A percentile compares a stretch with the other conserved stretches of the same genome.
Evolutionary conservation across 2,888 invertebrate species (phyloP).

Genomic region (Thereva unica): DNA sequence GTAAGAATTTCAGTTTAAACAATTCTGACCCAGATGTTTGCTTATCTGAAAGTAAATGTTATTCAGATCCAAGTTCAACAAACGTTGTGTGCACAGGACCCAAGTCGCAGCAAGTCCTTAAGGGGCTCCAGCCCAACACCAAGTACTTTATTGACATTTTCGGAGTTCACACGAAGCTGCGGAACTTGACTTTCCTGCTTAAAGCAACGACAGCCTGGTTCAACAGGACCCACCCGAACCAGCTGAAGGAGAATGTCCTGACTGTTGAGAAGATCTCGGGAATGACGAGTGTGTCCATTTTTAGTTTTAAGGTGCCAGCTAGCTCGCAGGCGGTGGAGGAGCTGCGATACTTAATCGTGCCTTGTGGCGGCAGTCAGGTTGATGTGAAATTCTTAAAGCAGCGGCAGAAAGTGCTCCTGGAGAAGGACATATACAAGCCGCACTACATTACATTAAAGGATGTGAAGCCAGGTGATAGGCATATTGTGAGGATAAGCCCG

Average conservation of each 20-base stretch:
- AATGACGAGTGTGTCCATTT: conserved; percentile 61
- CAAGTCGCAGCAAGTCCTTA: conserved; percentile 53
- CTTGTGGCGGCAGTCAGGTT: conserved; percentile 62
- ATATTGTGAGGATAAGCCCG: conserved; percentile 60
- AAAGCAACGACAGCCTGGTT: conserved; percentile 52
- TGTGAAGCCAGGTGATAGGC: conserved; percentile 57
- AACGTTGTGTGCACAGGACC: conserved; percentile 56
- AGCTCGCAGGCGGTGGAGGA: conserved; percentile 20
- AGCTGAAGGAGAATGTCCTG: conserved; percentile 60
- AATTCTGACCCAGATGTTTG: background rate
- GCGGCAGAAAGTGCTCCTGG: conserved; percentile 53
- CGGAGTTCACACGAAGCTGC: conserved; percentile 54
- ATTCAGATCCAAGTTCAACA: conserved; percentile 43
- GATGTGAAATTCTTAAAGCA: conserved; percentile 59
- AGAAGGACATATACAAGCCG: conserved; percentile 59
- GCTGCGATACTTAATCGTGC: conserved; percentile 60
- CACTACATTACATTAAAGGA: conserved; percentile 57
- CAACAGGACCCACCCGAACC: conserved; percentile 54
- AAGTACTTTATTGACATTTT: conserved; percentile 56
- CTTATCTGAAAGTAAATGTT: background rate
- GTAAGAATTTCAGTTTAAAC: conserved; percentile 42
- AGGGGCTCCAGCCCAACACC: conserved; percentile 51
- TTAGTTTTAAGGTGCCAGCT: conserved; percentile 62
- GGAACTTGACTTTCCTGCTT: conserved; percentile 54
- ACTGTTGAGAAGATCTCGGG: conserved; percentile 60